These are phyloP conservation scores for Hydrozoanthus gracilis DNA, from an alignment of 92 coral and sea anemone genomes.

Conservation along the genomic window DNA sequence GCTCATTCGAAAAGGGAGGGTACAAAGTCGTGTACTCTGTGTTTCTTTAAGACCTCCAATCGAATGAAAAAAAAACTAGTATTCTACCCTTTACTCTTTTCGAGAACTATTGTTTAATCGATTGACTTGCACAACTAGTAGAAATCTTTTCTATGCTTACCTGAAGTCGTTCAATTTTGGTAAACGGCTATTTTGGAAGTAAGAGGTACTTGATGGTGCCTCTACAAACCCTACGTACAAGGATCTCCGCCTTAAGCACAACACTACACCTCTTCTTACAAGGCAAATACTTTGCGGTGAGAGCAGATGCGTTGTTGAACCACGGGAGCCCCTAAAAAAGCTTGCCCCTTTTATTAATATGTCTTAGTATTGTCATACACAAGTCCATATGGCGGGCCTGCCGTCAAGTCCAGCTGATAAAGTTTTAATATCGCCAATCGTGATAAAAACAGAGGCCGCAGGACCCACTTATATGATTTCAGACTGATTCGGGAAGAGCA, in stretches of 20 bases:
- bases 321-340: constrained; percentile 49
- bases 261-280: constrained; percentile 2
- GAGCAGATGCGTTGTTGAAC: constrained; percentile 48
- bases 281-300: constrained; percentile 44
- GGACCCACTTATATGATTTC: background rate
- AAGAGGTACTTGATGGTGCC: background rate
- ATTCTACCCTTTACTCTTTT: background rate
- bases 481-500: background rate
- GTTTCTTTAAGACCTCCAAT: background rate
- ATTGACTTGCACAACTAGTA: background rate
- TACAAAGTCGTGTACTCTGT: background rate
- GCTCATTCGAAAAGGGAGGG: background rate
- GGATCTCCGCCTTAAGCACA: background rate
- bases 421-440: constrained; percentile 21
- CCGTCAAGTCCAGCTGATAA: constrained; percentile 40
- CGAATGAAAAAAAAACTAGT: background rate
- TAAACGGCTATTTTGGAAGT: background rate
- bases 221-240: background rate
- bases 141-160: constrained; percentile 7
- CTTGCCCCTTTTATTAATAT: constrained; percentile 47
- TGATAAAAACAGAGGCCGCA: constrained; percentile 6
- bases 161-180: background rate
- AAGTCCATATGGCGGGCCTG: constrained; percentile 45
- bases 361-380: constrained; percentile 39
- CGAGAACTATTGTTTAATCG: background rate